A percentile compares a stretch with the other conserved stretches of the same genome.
Conservation (phyloP, 1,140 invertebrate genomes). For the Brachionus manjavacas region DNA sequence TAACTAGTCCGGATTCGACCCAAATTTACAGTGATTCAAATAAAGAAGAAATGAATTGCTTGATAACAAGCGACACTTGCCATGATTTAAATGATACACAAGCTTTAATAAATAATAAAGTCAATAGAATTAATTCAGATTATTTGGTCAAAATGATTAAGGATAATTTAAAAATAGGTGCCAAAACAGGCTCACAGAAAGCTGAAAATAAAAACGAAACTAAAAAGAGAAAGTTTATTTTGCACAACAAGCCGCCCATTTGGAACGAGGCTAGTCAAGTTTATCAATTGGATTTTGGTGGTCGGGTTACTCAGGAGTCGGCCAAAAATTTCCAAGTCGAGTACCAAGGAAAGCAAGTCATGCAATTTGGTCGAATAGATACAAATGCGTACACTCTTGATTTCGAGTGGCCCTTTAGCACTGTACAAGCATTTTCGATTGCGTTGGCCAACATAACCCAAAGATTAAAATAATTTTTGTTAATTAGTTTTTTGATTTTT, state of each 20-base stretch:
- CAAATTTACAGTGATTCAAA: not conserved
- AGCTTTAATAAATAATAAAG: not conserved
- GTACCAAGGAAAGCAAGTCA: conserved; percentile 91
- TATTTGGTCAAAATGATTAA: conserved; percentile 5
- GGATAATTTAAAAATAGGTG: not conserved
- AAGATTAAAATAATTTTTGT: conserved; percentile 75
- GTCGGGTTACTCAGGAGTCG: conserved; percentile 94
- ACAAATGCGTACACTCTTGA: conserved; percentile 96
- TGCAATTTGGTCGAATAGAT: conserved; percentile 98
- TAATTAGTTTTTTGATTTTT: not conserved
- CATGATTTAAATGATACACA: not conserved
- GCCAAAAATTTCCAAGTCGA: conserved; percentile 99
- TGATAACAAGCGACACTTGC: not conserved
- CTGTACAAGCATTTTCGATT: conserved; percentile 94
- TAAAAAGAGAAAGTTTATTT: conserved; percentile 65
- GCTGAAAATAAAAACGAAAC: not conserved
- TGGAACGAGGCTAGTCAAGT: conserved; percentile 99
- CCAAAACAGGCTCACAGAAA: not conserved
- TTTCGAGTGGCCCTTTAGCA: conserved; percentile 97
- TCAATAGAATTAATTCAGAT: not conserved
- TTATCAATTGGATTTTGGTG: conserved; percentile 98
- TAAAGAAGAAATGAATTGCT: not conserved
- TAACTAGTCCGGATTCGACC: not conserved
- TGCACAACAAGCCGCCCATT: conserved; percentile 98
- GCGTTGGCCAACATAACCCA: conserved; percentile 97